Evolutionary conservation across 2,888 invertebrate genomes (phyloP), one percentile per base, ranked within the genome.

Genomic region (Tyria jacobaeae): DNA sequence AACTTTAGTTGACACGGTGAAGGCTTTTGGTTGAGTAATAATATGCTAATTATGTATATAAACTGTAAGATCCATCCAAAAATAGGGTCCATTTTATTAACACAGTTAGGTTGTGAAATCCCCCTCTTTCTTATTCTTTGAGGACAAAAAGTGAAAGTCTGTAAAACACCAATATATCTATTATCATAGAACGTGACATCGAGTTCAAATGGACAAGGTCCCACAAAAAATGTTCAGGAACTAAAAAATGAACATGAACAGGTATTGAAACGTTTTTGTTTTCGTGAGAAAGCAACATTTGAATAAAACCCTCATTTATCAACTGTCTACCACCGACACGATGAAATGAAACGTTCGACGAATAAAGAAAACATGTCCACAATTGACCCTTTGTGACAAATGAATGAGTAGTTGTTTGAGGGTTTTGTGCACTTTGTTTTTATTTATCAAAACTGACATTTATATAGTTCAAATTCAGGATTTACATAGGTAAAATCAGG

Each of bases 241-340:
- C 15, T n/a, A n/a, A n/a, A n/a, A n/a, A n/a, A n/a, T n/a, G n/a
- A n/a, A n/a, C n/a, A n/a, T n/a, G n/a, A n/a, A 55, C 44, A n/a
- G n/a, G n/a, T n/a, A 58, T 53, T 58, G 48, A 55, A 66, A 60
- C 51, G 21, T 57, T 66, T 64, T 65, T 61, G 54, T 47, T 56
- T 21, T 27, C 9, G 39, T 50, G 10, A 50, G 10, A 25, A 50
- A 44, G 57, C 64, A 66, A 65, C 75, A 76, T 78, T 67, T 74
- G 74, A 70, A 65, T 56, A 75, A 66, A 71, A 73, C 61, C 66
- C 61, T 78, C 76, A 79, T 85, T 83, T 82, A 72, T 85, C 77
- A 82, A 71, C 69, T 75, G 76, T 75, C 76, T 67, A 54, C 57
- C 65, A 49, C 59, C 58, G 61, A 71, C 64, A 71, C 59, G 41